Percentiles rank a stretch among this genome's conserved stretches.
Conservation (phyloP, 2,888 invertebrate species). For the Onthophagus sagittarius region DNA sequence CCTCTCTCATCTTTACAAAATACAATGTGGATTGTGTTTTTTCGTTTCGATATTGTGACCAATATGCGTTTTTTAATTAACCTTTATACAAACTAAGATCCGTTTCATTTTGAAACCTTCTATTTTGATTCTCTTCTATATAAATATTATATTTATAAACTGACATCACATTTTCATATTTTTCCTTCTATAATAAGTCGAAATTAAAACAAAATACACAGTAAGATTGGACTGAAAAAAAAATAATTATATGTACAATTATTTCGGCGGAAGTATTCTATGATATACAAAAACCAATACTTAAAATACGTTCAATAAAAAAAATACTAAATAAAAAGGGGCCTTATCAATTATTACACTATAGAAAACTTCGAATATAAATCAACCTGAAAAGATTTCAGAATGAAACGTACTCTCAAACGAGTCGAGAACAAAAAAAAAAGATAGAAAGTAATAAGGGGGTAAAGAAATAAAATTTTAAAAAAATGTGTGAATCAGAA, state of each 20-base stretch:
- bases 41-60: neutral
- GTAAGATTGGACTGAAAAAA: constrained; percentile 22
- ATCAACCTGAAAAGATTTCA: constrained; percentile 25
- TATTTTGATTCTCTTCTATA: constrained; percentile 26
- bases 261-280: constrained; percentile 10
- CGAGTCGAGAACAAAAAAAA: constrained; percentile 7
- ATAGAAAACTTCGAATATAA: neutral
- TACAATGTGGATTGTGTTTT: constrained; percentile 17
- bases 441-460: constrained; percentile 16
- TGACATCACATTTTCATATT: constrained; percentile 24
- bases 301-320: constrained; percentile 22
- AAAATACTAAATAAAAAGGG: constrained; percentile 18
- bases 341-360: constrained; percentile 22
- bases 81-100: constrained; percentile 32
- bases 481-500: constrained; percentile 2
- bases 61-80: constrained; percentile 16
- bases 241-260: constrained; percentile 16
- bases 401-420: constrained; percentile 28
- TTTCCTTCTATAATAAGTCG: constrained; percentile 17
- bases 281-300: constrained; percentile 25
- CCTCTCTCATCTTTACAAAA: constrained; percentile 29
- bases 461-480: constrained; percentile 7
- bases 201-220: constrained; percentile 16
- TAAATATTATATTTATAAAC: constrained; percentile 23
- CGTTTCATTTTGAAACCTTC: constrained; percentile 33